These are phyloP conservation scores for Tautogolabrus adspersus DNA, from an alignment of 2,113 vertebrate genomes.

Conservation along the genomic window DNA sequence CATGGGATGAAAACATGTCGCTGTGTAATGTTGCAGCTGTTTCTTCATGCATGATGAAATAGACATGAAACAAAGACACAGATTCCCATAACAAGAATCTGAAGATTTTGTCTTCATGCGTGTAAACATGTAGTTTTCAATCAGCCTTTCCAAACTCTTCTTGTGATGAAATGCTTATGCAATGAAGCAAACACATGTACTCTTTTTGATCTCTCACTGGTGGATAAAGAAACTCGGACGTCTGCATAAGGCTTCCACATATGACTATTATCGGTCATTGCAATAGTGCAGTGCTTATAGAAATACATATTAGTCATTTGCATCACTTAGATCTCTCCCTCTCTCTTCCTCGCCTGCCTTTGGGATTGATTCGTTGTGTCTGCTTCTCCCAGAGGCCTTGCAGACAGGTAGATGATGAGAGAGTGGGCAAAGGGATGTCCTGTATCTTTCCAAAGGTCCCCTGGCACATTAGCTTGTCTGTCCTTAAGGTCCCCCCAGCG, in stretches of 20 bases:
- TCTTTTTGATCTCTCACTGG: not conserved
- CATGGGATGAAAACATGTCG: not conserved
- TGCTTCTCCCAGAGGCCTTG: slow-evolving; percentile 7
- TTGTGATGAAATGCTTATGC: slow-evolving; percentile 42
- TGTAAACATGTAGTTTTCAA: not conserved
- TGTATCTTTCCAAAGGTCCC: slow-evolving; percentile 16
- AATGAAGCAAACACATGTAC: slow-evolving; percentile 1
- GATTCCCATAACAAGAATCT: not conserved
- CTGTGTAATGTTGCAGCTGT: slow-evolving; percentile 25
- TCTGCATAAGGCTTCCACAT: not conserved
- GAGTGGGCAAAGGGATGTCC: slow-evolving; percentile 10
- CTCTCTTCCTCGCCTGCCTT: not conserved
- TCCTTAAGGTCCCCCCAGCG: slow-evolving; percentile 17
- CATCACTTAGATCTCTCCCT: not conserved
- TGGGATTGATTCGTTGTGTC: slow-evolving; percentile 13
- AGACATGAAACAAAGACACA: slow-evolving; percentile 16
- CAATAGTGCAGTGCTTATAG: not conserved
- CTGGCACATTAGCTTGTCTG: slow-evolving; percentile 24
- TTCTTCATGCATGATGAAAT: slow-evolving; percentile 47
- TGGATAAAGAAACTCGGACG: slow-evolving; percentile 1
- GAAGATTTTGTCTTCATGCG: not conserved
- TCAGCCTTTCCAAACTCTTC: not conserved
- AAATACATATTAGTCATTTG: not conserved
- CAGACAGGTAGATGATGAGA: slow-evolving; percentile 38
- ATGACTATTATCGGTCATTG: not conserved